Evolutionary conservation across 2,113 vertebrate species (phyloP).

Genomic region (Plestiodon gilberti): DNA sequence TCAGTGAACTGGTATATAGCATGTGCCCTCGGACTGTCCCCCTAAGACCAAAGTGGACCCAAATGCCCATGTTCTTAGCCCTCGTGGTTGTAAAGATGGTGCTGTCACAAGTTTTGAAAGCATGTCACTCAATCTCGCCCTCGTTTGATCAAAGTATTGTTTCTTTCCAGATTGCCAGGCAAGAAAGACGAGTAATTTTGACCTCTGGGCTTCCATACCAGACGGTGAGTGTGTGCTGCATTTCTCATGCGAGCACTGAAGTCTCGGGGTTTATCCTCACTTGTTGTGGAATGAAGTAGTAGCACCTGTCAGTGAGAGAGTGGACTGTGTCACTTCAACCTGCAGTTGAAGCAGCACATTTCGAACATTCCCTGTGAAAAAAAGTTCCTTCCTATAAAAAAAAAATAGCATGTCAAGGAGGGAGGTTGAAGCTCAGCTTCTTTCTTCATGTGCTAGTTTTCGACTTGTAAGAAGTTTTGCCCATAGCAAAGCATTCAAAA

Average conservation of each 20-base stretch:
- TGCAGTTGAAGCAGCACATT: background rate
- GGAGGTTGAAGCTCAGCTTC: background rate
- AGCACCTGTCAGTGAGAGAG: background rate
- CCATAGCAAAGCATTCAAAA: background rate
- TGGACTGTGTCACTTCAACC: background rate
- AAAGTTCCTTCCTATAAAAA: background rate
- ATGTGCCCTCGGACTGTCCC: too few relatives aligned
- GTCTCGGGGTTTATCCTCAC: background rate
- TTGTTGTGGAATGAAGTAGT: background rate
- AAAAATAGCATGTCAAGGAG: too few relatives aligned
- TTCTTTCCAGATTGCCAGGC: slow-evolving; percentile 80
- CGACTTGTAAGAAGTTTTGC: background rate
- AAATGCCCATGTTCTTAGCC: background rate
- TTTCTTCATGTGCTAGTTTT: background rate
- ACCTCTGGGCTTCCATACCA: slow-evolving; percentile 87
- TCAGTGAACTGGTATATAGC: too few relatives aligned
- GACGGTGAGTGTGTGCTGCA: slow-evolving; percentile 72
- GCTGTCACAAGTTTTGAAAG: background rate
- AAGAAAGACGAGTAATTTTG: slow-evolving; percentile 85
- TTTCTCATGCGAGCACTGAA: background rate
- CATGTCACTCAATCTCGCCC: background rate
- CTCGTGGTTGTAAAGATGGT: background rate
- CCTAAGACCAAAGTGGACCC: too few relatives aligned
- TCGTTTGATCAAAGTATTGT: slow-evolving; percentile 7
- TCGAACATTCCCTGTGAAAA: background rate